phyloP scores from a whole-genome alignment of 2,888 invertebrate genomes.

The Phortica okadai region DNA sequence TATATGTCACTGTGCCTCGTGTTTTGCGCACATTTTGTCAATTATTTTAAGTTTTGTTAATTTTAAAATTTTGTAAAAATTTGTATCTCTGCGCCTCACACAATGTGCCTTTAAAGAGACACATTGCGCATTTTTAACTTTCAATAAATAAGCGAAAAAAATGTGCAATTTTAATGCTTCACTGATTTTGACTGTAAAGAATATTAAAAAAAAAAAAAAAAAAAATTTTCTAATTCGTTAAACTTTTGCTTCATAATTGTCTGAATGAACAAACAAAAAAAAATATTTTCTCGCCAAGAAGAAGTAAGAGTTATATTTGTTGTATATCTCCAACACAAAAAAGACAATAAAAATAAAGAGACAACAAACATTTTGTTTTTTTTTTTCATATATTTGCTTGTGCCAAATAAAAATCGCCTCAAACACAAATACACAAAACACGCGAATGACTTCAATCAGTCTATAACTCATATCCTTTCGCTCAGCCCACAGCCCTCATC shows the following conservation, averaged over 20 bases:
- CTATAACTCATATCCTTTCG: slow-evolving; percentile 63
- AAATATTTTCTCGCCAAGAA: no score
- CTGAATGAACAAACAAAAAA: slow-evolving; percentile 18
- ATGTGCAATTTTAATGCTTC: not conserved
- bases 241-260: slow-evolving; percentile 70
- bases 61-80: no score
- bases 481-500: slow-evolving; percentile 38
- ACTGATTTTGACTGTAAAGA: not conserved
- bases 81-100: no score
- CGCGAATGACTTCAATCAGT: slow-evolving; percentile 49
- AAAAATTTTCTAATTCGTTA: slow-evolving; percentile 64
- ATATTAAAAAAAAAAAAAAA: not conserved
- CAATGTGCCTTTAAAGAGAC: no score
- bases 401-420: slow-evolving; percentile 50
- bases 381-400: slow-evolving; percentile 53
- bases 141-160: no score
- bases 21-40: no score
- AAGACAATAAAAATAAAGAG: no score
- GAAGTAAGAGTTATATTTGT: not conserved
- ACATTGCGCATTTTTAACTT: no score
- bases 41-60: no score
- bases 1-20: no score
- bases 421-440: slow-evolving; percentile 3
- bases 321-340: not conserved
- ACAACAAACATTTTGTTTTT: not conserved